Percentiles rank a stretch among this genome's conserved stretches.
These are phyloP conservation scores for Antennarius maculatus DNA, from an alignment of 2,797 vertebrate genomes.

Conservation along the genomic window DNA sequence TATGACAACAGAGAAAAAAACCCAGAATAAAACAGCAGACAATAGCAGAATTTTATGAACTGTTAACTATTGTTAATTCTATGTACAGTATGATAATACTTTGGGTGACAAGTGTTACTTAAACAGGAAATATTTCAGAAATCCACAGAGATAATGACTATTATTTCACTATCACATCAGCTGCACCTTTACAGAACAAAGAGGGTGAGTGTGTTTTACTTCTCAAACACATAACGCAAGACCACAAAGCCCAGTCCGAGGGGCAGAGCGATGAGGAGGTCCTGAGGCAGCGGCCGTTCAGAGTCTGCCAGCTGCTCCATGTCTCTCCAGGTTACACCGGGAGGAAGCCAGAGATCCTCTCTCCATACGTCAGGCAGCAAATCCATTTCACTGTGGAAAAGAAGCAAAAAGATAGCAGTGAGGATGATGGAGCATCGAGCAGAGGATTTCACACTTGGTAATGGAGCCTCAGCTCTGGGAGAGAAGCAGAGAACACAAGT, in stretches of 20 bases:
- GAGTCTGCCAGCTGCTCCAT: slow-evolving; percentile 81
- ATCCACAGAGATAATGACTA: neutral
- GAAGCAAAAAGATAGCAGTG: neutral
- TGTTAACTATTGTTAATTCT: neutral
- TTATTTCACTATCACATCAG: neutral
- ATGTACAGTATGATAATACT: neutral
- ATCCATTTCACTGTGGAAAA: slow-evolving; percentile 78
- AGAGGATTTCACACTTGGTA: neutral
- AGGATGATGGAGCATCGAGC: neutral
- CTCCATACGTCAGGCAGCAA: slow-evolving; percentile 83
- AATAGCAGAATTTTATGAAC: neutral
- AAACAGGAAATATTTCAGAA: neutral
- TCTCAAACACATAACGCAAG: slow-evolving; percentile 84
- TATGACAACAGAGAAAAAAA: neutral
- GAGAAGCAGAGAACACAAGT: neutral
- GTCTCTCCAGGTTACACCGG: slow-evolving; percentile 88
- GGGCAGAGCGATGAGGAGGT: slow-evolving; percentile 84
- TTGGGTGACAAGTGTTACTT: neutral
- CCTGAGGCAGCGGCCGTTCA: slow-evolving; percentile 76
- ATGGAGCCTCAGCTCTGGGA: neutral
- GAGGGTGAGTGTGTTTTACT: slow-evolving; percentile 67
- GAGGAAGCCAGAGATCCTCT: slow-evolving; percentile 89
- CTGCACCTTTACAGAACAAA: slow-evolving; percentile 8
- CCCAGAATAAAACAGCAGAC: neutral
- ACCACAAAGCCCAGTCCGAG: slow-evolving; percentile 82